Conservation (phyloP, 2,888 invertebrate genomes). For the Cremastinae sp. region DNA sequence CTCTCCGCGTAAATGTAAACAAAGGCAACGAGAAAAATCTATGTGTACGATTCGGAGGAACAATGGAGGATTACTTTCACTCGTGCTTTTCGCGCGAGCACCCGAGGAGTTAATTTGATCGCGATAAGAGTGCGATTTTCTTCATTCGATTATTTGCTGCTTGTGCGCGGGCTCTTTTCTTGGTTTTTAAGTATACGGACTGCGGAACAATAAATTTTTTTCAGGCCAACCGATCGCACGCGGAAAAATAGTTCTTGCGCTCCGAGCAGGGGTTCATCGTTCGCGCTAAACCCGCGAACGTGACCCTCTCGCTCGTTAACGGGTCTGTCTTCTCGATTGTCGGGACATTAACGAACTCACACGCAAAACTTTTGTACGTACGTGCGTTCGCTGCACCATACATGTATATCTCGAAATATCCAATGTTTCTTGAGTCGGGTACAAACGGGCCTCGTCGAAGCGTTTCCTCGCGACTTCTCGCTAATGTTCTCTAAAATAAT, state of each 20-base stretch:
- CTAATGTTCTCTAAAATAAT: slow-evolving; percentile 69
- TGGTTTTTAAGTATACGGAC: not conserved
- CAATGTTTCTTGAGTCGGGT: slow-evolving; percentile 34
- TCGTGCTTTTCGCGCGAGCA: slow-evolving; percentile 33
- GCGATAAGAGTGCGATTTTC: slow-evolving; percentile 45
- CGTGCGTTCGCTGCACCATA: not conserved
- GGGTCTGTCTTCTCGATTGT: slow-evolving; percentile 58
- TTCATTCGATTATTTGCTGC: slow-evolving; percentile 33
- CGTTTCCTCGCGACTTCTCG: slow-evolving; percentile 54
- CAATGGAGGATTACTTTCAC: slow-evolving; percentile 54
- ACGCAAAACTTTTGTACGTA: slow-evolving; percentile 19
- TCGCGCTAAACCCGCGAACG: slow-evolving; percentile 50
- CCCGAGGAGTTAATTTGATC: slow-evolving; percentile 40
- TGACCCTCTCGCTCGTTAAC: slow-evolving; percentile 54
- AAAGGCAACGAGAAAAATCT: slow-evolving; percentile 13
- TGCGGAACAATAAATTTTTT: slow-evolving; percentile 28
- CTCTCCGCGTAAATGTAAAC: slow-evolving; percentile 18
- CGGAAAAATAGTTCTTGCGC: slow-evolving; percentile 38
- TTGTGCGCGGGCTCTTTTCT: not conserved
- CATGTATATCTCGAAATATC: slow-evolving; percentile 11
- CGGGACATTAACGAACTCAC: slow-evolving; percentile 56
- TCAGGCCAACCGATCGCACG: slow-evolving; percentile 21
- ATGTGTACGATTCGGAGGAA: slow-evolving; percentile 36
- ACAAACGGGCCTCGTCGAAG: slow-evolving; percentile 57
- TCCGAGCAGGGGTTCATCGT: slow-evolving; percentile 44